These are phyloP conservation scores for Heteractis magnifica DNA, from an alignment of 92 coral and sea anemone species.

Conservation along the genomic window DNA sequence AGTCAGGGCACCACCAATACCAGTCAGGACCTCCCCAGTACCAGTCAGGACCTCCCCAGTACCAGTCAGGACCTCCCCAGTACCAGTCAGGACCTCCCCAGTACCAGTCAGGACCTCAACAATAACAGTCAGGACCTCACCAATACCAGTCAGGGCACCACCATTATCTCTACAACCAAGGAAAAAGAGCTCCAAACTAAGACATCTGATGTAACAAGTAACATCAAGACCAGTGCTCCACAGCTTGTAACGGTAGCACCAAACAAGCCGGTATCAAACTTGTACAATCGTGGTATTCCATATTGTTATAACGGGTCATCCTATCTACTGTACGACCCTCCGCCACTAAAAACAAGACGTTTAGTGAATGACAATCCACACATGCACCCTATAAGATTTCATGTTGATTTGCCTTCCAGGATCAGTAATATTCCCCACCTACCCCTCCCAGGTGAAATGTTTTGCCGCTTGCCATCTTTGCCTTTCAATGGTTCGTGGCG, in stretches of 20 bases:
- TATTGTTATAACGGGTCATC: constrained; percentile 20
- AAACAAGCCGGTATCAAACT: neutral
- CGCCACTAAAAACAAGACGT: constrained; percentile 19
- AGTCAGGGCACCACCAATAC: too few relatives aligned
- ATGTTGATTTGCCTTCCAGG: neutral
- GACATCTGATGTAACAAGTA: neutral
- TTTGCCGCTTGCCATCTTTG: neutral
- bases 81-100: neutral
- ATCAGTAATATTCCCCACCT: neutral
- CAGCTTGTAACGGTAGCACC: neutral
- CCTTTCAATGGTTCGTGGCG: neutral
- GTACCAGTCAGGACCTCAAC: neutral
- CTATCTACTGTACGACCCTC: neutral
- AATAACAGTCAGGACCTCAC: neutral
- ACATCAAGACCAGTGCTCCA: too few relatives aligned
- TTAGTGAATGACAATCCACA: constrained; percentile 13
- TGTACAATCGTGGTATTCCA: neutral
- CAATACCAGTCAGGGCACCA: neutral
- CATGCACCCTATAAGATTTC: neutral
- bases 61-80: neutral
- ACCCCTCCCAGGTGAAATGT: neutral
- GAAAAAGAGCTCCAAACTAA: neutral
- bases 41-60: neutral
- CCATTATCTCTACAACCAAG: neutral
- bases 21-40: neutral